These are phyloP conservation scores for Porphyrio hochstetteri DNA, from an alignment of 2,113 vertebrate species.

Conservation along the genomic window DNA sequence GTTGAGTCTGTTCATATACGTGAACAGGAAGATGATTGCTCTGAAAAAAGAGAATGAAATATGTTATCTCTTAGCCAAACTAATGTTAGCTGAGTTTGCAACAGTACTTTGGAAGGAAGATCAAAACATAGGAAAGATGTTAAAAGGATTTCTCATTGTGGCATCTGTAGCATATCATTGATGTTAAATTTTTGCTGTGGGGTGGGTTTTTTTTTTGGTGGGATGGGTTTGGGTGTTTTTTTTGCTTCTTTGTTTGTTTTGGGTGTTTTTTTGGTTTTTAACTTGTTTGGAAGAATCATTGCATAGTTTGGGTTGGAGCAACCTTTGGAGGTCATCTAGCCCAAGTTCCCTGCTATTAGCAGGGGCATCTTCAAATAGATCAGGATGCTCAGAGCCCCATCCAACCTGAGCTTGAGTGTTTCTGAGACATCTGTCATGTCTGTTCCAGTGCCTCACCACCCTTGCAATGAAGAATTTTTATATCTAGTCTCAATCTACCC, in stretches of 20 bases:
- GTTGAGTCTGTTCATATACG: conserved; percentile 44
- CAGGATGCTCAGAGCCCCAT: not conserved
- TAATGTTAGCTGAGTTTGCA: not conserved
- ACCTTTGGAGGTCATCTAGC: not conserved
- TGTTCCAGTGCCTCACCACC: not conserved
- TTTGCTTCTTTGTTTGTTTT: not conserved
- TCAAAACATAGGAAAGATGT: not conserved
- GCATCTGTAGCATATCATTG: not conserved
- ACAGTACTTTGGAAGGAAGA: conserved; percentile 9
- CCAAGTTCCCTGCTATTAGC: no score
- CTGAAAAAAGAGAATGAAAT: conserved; percentile 26
- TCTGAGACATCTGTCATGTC: no score
- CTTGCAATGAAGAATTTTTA: fast-evolving
- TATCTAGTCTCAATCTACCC: not conserved
- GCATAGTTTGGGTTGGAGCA: not conserved
- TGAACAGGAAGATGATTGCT: conserved; percentile 43
- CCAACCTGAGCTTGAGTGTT: not conserved
- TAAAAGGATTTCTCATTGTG: not conserved
- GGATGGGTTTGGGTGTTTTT: no score
- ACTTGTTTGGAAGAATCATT: not conserved
- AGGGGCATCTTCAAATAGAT: not conserved
- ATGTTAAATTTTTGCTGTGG: not conserved
- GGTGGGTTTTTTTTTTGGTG: not conserved
- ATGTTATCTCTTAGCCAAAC: not conserved
- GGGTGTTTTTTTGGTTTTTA: not conserved